Evolutionary conservation across 2,113 vertebrate genomes (phyloP).

Genomic region (Carettochelys insculpta): DNA sequence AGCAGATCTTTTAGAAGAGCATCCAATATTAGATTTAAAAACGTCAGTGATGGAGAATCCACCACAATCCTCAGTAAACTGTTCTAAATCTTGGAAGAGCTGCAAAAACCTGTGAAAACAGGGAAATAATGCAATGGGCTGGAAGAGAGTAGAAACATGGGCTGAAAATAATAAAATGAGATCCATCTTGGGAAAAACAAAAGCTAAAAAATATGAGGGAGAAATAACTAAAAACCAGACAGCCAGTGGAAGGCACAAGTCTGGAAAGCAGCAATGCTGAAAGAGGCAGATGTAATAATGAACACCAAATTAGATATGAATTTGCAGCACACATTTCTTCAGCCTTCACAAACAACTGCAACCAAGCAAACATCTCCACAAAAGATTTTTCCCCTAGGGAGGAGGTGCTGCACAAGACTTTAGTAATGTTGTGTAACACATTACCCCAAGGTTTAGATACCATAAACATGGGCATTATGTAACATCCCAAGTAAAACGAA

Average conservation of each 20-base stretch:
- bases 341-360: slow-evolving; percentile 14
- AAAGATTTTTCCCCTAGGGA: background rate
- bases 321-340: background rate
- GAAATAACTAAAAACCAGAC: slow-evolving; percentile 40
- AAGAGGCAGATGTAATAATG: slow-evolving; percentile 55
- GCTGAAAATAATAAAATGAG: slow-evolving; percentile 56
- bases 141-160: slow-evolving; percentile 37
- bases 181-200: slow-evolving; percentile 13
- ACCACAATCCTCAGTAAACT: background rate
- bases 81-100: background rate
- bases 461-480: background rate
- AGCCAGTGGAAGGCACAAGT: slow-evolving; percentile 24
- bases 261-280: slow-evolving; percentile 22
- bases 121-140: slow-evolving; percentile 36
- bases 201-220: slow-evolving; percentile 56
- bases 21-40: background rate
- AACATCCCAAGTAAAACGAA: background rate
- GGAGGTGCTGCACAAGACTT: background rate
- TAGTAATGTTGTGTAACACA: background rate
- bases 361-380: background rate
- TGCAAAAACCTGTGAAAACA: slow-evolving; percentile 26
- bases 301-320: background rate
- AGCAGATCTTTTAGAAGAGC: background rate
- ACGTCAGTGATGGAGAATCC: background rate
- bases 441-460: background rate